Conservation (phyloP, 2,113 vertebrate species). For the Callaeas wilsoni region DNA sequence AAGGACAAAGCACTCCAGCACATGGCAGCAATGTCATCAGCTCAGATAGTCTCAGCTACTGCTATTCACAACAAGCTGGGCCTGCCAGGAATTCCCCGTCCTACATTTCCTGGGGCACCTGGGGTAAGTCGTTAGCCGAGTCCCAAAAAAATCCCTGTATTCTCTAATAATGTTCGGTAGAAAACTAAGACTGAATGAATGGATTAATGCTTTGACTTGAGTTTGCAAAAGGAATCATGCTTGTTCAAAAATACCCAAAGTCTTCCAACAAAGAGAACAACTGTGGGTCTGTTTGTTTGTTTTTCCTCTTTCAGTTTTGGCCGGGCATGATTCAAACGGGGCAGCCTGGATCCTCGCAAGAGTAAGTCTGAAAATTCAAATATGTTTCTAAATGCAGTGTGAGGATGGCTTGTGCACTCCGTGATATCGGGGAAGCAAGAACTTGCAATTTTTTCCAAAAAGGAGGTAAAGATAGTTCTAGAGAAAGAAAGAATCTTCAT, state of each 20-base stretch:
- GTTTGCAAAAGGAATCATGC: constrained; percentile 6
- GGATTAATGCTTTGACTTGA: constrained; percentile 19
- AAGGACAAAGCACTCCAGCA: constrained; percentile 99
- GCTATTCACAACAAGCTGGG: constrained; percentile 99
- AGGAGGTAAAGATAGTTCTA: background rate
- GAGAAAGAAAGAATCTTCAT: background rate
- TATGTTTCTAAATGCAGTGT: background rate
- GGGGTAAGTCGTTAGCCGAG: constrained; percentile 82
- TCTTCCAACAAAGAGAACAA: constrained; percentile 5
- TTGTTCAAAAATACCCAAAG: constrained; percentile 5
- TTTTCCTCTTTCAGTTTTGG: constrained; percentile 86
- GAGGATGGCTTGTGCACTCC: background rate
- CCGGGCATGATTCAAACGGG: constrained; percentile 95
- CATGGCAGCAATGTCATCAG: constrained; percentile 99
- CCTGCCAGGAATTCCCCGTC: constrained; percentile 95
- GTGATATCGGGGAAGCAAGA: background rate
- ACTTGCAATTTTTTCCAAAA: background rate
- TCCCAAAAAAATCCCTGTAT: background rate
- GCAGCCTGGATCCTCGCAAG: constrained; percentile 98
- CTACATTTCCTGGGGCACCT: constrained; percentile 91
- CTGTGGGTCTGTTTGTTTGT: constrained; percentile 28
- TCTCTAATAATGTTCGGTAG: background rate
- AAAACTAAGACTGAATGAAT: constrained; percentile 6
- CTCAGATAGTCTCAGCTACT: constrained; percentile 98
- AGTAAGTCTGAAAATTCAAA: constrained; percentile 80